Evolutionary conservation across 2,113 vertebrate genomes (phyloP).

Genomic region (Tinamus guttatus): DNA sequence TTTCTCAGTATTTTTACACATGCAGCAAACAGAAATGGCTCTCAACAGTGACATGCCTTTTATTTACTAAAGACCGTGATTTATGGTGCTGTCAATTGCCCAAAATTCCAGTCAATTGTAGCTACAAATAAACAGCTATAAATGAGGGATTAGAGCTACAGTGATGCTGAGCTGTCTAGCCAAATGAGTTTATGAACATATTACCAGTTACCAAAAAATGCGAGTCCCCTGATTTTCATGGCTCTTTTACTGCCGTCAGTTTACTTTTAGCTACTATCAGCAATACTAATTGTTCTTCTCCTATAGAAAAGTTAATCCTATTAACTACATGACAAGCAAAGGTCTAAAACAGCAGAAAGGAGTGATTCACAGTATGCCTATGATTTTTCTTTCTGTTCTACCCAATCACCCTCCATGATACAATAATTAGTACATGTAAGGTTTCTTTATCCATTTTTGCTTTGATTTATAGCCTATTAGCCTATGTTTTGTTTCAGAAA

Average conservation of each 20-base stretch:
- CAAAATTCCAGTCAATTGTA: not conserved
- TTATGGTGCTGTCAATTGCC: not conserved
- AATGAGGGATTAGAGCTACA: not conserved
- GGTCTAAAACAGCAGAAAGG: not conserved
- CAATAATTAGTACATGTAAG: not conserved
- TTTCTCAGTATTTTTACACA: rapidly evolving
- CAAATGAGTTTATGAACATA: not conserved
- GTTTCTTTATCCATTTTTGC: not conserved
- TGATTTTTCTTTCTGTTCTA: not conserved
- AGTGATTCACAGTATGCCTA: not conserved
- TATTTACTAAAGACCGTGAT: rapidly evolving
- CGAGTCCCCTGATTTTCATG: not conserved
- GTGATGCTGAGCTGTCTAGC: not conserved
- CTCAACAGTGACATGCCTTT: not conserved
- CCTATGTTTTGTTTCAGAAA: not conserved
- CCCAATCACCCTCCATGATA: not conserved
- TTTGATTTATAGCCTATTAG: not conserved
- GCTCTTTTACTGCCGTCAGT: not conserved
- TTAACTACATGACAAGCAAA: not conserved
- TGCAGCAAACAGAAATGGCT: not conserved
- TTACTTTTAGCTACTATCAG: not conserved
- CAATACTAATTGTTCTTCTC: not conserved
- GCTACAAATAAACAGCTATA: not conserved
- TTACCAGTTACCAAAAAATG: not conserved
- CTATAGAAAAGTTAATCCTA: not conserved